A percentile compares a stretch with the other conserved stretches of the same genome.
phyloP scores from a whole-genome alignment of 2,113 vertebrate genomes.

The Dolichallabes microphthalmus region DNA sequence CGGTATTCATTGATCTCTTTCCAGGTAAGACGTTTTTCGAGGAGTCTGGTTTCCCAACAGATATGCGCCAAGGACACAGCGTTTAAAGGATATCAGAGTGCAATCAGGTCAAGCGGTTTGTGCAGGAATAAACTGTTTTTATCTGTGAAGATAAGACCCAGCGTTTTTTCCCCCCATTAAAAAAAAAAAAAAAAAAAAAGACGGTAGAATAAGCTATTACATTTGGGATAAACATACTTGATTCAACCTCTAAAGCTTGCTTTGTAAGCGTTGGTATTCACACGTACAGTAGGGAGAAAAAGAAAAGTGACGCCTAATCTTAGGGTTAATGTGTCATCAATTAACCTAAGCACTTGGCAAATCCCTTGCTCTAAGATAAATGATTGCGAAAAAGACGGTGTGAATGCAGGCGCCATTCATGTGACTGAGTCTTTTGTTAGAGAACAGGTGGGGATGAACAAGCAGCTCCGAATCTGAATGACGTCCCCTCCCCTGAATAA shows the following conservation, averaged over 20 bases:
- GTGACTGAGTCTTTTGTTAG: constrained; percentile 36
- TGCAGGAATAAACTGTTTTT: constrained; percentile 22
- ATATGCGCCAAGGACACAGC: constrained; percentile 35
- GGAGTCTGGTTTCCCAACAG: constrained; percentile 8
- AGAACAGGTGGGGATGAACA: constrained; percentile 42
- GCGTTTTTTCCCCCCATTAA: background rate
- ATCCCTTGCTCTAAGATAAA: constrained; percentile 34
- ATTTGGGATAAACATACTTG: constrained; percentile 7
- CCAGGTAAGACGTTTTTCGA: constrained; percentile 6
- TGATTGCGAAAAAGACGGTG: constrained; percentile 8
- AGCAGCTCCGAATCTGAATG: constrained; percentile 36
- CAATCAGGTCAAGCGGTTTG: constrained; percentile 22
- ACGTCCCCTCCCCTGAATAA: background rate
- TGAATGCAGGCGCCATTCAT: constrained; percentile 26
- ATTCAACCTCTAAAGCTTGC: background rate
- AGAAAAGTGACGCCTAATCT: background rate
- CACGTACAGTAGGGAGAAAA: background rate
- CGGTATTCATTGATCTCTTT: constrained; percentile 7
- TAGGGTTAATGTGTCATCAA: constrained; percentile 46
- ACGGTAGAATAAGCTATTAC: too few relatives aligned
- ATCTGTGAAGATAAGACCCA: constrained; percentile 23
- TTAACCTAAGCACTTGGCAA: constrained; percentile 43
- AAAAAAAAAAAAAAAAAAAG: background rate
- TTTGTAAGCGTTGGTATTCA: constrained; percentile 1
- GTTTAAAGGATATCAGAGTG: constrained; percentile 8